These are phyloP conservation scores for Dynastes hyllus DNA, from an alignment of 2,888 invertebrate genomes.

Conservation along the genomic window DNA sequence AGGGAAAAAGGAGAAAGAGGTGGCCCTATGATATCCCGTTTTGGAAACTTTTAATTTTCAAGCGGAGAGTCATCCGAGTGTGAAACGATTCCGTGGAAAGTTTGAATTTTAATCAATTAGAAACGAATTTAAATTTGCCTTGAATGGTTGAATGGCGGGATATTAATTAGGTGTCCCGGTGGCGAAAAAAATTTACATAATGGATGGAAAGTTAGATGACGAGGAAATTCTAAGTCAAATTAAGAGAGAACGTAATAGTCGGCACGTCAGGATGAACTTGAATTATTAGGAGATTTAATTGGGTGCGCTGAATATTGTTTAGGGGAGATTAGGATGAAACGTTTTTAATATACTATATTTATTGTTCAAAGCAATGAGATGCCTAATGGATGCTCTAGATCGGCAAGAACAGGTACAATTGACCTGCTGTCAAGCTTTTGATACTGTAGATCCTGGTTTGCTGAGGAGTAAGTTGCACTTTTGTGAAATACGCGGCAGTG, in stretches of 20 bases:
- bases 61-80: conserved; percentile 32
- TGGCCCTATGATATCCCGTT: conserved; percentile 16
- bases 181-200: conserved; percentile 26
- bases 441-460: too few relatives aligned
- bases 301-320: not conserved
- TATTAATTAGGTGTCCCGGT: conserved; percentile 35
- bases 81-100: conserved; percentile 34
- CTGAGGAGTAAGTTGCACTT: too few relatives aligned
- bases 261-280: not conserved
- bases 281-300: not conserved
- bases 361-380: too few relatives aligned
- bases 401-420: too few relatives aligned
- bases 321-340: not conserved
- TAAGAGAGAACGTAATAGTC: conserved; percentile 1
- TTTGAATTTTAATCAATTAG: conserved; percentile 43
- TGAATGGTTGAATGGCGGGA: conserved; percentile 11
- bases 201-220: conserved; percentile 1
- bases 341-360: too few relatives aligned
- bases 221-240: conserved; percentile 6
- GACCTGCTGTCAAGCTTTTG: too few relatives aligned
- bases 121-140: conserved; percentile 32
- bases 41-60: conserved; percentile 41
- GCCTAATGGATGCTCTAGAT: too few relatives aligned
- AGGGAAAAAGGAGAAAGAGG: not conserved
- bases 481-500: too few relatives aligned